A percentile compares a stretch with the other conserved stretches of the same genome.
phyloP scores from a whole-genome alignment of 2,113 vertebrate species.

The Callipepla squamata region DNA sequence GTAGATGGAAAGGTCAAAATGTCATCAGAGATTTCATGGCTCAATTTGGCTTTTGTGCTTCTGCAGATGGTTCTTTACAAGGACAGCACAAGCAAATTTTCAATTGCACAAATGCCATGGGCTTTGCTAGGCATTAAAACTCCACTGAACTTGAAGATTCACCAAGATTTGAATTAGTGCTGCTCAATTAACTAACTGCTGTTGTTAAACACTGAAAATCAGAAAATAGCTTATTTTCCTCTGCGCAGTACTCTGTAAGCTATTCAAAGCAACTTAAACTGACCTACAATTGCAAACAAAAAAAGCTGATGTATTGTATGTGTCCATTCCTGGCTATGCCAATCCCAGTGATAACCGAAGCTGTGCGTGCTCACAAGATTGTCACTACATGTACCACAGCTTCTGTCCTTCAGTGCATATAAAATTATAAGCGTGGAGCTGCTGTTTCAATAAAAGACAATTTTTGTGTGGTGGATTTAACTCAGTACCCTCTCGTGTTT shows the following conservation, averaged over 20 bases:
- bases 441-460: background rate
- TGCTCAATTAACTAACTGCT: conserved; percentile 36
- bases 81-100: background rate
- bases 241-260: background rate
- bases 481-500: background rate
- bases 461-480: background rate
- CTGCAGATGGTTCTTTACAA: background rate
- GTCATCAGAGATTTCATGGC: background rate
- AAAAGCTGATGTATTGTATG: background rate
- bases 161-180: background rate
- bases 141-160: background rate
- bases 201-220: conserved; percentile 37
- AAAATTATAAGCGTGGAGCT: background rate
- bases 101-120: background rate
- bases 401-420: background rate
- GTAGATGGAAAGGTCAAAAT: background rate
- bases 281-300: background rate
- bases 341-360: background rate
- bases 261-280: background rate
- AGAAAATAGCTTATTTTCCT: background rate
- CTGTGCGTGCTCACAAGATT: background rate
- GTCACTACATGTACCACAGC: background rate
- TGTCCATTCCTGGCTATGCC: background rate
- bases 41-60: background rate
- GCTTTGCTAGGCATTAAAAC: background rate